Base-by-base conservation (phyloP, 1,140 invertebrate genomes). In the Idris sp. region DNA sequence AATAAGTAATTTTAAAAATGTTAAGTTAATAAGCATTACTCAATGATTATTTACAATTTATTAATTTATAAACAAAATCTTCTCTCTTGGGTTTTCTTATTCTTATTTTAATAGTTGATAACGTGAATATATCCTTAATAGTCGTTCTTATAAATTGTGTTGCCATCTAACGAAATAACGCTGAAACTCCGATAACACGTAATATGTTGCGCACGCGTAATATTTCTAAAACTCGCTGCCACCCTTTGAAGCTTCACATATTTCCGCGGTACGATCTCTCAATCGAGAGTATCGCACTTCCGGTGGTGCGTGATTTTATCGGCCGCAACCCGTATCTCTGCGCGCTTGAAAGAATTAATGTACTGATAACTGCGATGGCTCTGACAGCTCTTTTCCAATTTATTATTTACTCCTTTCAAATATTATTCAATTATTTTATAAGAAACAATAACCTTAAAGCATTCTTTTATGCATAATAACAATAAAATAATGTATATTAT, bases 221-320 rank as follows among this genome's bases (percentile, higher is more conserved):
- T 73, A 72, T 49, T 71, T 61, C 51, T 35, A n/a, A 49, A 61
- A 44, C 48, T 22, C 59, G 40, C 49, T 36, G 51, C 65, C 43
- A 67, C 58, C 71, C 53, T 51, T 38, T 9, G 8, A 9, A 40
- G 16, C 26, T 38, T 30, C 40, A 6, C 38, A 15, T 51, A 51
- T 62, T 62, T 53, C 43, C 64, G 51, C 26, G 38, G 59, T 56
- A 22, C 68, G 41, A 62, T 72, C 71, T 53, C 73, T 64, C 67
- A 51, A 58, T 54, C 18, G 48, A 78, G 58, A 75, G 69, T 72
- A 67, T 80, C 78, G 75, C 72, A 76, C 81, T 79, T 78, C 71
- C 48, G 58, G 31, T 38, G 31, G 51, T 56, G 61, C 65, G 81
- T 79, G 82, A 86, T 84, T 79, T 85, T 86, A 85, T 85, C 84